Percentiles rank a stretch among this genome's conserved stretches.
Conservation (phyloP, 2,797 vertebrate genomes). For the Zenarchopterus dispar region DNA sequence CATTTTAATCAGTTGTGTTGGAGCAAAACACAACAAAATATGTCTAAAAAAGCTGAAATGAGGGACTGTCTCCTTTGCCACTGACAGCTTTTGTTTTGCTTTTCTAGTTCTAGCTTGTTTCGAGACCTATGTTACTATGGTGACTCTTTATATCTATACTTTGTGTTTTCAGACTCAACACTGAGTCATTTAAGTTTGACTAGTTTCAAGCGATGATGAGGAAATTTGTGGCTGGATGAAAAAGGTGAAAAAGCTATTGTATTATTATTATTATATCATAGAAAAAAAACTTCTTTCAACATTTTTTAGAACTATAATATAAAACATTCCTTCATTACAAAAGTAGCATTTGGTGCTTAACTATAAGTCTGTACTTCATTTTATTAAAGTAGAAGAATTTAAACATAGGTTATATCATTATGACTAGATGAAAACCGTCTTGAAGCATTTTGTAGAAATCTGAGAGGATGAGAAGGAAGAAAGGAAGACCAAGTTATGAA, state of each 20-base stretch:
- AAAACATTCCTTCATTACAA: background rate
- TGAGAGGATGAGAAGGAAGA: constrained; percentile 12
- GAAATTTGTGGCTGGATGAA: background rate
- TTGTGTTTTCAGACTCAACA: too few relatives aligned
- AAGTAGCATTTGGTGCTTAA: background rate
- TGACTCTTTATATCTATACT: too few relatives aligned
- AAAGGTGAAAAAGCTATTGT: background rate
- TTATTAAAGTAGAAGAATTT: constrained; percentile 23
- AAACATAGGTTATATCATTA: constrained; percentile 24
- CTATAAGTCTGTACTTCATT: background rate
- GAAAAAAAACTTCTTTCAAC: background rate
- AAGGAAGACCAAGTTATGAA: constrained; percentile 20
- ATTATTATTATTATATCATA: too few relatives aligned
- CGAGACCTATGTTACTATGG: too few relatives aligned
- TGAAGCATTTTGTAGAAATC: constrained; percentile 14
- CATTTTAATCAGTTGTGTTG: too few relatives aligned
- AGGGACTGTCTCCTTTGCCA: too few relatives aligned
- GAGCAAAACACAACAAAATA: too few relatives aligned
- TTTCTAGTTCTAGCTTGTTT: too few relatives aligned
- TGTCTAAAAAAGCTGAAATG: too few relatives aligned
- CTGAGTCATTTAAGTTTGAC: too few relatives aligned
- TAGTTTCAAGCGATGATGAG: background rate
- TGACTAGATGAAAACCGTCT: constrained; percentile 15
- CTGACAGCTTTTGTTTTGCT: too few relatives aligned
- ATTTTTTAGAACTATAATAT: background rate